A percentile compares a stretch with the other conserved stretches of the same genome.
Evolutionary conservation across 2,113 vertebrate genomes (phyloP).

Genomic region (Chascanopsetta lugubris): DNA sequence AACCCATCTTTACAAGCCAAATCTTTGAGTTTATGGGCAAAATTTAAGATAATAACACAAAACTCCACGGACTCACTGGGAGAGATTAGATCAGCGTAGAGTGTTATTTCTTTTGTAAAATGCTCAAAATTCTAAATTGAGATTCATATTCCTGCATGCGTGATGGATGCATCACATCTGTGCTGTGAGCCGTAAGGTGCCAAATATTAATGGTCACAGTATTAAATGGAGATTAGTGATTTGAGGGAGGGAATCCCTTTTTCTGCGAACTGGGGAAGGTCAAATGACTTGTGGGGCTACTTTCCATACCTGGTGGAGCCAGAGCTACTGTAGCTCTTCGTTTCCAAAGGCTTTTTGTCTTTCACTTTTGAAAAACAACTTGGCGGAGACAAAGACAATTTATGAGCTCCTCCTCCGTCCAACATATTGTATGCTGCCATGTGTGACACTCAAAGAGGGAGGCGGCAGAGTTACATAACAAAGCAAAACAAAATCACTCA

Average conservation of each 20-base stretch:
- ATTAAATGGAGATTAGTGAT: constrained; percentile 30
- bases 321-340: constrained; percentile 15
- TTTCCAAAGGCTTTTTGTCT: constrained; percentile 39
- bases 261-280: constrained; percentile 36
- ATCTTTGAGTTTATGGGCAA: constrained; percentile 35
- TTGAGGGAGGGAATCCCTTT: constrained; percentile 24
- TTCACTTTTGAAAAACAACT: constrained; percentile 28
- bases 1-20: constrained; percentile 11
- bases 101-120: constrained; percentile 28
- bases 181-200: background rate
- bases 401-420: constrained; percentile 36
- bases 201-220: constrained; percentile 34
- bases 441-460: constrained; percentile 14
- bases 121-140: constrained; percentile 2
- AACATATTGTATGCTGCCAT: constrained; percentile 25
- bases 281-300: background rate
- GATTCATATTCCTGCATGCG: background rate
- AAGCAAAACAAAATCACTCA: constrained; percentile 20
- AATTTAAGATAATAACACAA: constrained; percentile 19
- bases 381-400: constrained; percentile 31
- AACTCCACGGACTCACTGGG: background rate
- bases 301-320: constrained; percentile 25
- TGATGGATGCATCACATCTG: constrained; percentile 58
- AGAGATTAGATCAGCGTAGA: background rate
- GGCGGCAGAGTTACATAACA: constrained; percentile 25